Evolutionary conservation across 2,888 invertebrate genomes (phyloP), one percentile per base, ranked within the genome.

Genomic region (Elegia similella): DNA sequence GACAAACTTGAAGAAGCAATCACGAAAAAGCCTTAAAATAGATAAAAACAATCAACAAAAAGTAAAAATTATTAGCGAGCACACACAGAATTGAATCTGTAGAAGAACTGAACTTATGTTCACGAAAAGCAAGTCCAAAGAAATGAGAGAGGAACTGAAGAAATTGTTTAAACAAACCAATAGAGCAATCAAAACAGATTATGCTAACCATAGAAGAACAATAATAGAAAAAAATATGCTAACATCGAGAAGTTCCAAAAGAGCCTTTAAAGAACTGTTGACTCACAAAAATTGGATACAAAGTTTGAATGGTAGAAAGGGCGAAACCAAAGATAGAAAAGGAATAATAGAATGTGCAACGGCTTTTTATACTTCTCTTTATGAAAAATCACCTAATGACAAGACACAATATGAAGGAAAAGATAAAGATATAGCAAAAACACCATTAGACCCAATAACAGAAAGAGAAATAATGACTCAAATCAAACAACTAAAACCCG

Each of bases 61-160:
- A 30, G 30, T 6, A 30, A 30, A 30, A 7, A 30, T 30, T 7
- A 30, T 30, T 7, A 30, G 30, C 7, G 30, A 30, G 5, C 30
- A 30, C 30, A 30, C 30, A 30, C 30, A 30, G 30, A n/a, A n/a
- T n/a, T 30, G 12, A 44, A 44, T 44, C 44, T 1, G 12, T 44
- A 44, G 44, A 13, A 44, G 44, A 52, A 52, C 52, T 52, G 34
- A 52, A 52, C 52, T 52, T 16, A 32, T 52, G 16, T 52, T 52
- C 52, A 52, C 34, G 32, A 52, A 52, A 32, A 52, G 34, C 52
- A 52, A 52, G 34, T 52, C 52, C 32, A 52, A 52, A 52, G 52
- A 32, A 52, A 52, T 52, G 52, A 52, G 34, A 52, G 34, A 52
- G 52, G 52, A 34, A 34, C 32, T 13, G 34, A 52, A 32, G 30